Evolutionary conservation across 1,140 invertebrate genomes (phyloP).

Genomic region (Halesus radiatus): DNA sequence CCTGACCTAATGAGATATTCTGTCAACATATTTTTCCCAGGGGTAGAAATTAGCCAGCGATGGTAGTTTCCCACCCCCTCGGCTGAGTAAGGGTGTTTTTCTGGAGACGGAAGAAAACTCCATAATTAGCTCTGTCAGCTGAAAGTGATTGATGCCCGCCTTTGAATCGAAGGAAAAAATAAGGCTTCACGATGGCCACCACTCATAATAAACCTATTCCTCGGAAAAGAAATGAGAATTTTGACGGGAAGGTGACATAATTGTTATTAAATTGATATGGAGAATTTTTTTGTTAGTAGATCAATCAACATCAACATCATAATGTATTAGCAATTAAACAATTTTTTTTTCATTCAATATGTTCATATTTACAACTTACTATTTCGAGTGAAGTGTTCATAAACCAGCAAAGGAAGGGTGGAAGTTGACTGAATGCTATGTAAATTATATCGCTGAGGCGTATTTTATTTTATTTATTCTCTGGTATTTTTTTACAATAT

Average conservation of each 20-base stretch:
- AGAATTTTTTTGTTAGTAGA: too few species aligned
- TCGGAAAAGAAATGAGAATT: not conserved
- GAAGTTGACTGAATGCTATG: too few species aligned
- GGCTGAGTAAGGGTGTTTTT: not conserved
- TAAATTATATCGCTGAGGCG: too few species aligned
- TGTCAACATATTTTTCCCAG: conserved; percentile 25
- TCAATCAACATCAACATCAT: too few species aligned
- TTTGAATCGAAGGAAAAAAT: conserved; percentile 27
- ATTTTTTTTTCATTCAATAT: too few species aligned
- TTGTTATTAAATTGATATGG: too few species aligned
- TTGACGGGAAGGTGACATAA: not conserved
- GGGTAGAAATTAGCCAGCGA: not conserved
- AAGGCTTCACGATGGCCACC: not conserved
- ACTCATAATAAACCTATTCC: conserved; percentile 1
- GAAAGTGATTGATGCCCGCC: conserved; percentile 35
- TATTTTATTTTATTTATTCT: too few species aligned
- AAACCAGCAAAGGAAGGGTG: too few species aligned
- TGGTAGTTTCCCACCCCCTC: conserved; percentile 9
- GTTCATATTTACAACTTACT: too few species aligned
- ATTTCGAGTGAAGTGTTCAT: too few species aligned
- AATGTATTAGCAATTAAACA: too few species aligned
- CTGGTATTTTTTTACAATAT: too few species aligned
- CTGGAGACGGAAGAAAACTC: conserved; percentile 23
- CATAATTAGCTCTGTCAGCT: conserved; percentile 36
- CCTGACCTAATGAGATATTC: conserved; percentile 16